These are phyloP conservation scores for Gymnoscelis rufifasciata DNA, from an alignment of 2,888 invertebrate species.

Conservation along the genomic window DNA sequence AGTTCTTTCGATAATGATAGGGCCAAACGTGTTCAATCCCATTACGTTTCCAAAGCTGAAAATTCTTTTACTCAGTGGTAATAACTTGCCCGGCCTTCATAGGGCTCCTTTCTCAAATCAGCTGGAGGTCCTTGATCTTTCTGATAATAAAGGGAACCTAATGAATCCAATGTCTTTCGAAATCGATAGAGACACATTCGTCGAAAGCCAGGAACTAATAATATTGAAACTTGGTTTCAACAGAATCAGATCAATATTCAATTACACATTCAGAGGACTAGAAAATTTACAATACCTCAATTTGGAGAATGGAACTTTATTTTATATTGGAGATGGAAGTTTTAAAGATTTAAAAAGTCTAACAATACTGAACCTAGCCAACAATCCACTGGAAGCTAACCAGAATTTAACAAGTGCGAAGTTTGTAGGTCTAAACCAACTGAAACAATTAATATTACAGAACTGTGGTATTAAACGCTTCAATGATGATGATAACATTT, in stretches of 20 bases:
- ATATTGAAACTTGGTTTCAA: constrained; percentile 77
- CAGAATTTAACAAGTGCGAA: constrained; percentile 56
- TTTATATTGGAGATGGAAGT: constrained; percentile 63
- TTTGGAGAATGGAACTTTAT: constrained; percentile 75
- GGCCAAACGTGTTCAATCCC: constrained; percentile 65
- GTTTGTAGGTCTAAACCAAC: constrained; percentile 69
- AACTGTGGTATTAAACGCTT: constrained; percentile 72
- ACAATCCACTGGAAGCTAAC: constrained; percentile 70
- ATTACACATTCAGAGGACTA: constrained; percentile 73
- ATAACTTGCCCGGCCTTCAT: constrained; percentile 75
- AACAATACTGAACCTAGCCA: constrained; percentile 72
- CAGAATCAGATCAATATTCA: constrained; percentile 69
- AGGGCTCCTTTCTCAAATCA: constrained; percentile 67
- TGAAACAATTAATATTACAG: constrained; percentile 68
- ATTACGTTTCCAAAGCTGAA: constrained; percentile 71
- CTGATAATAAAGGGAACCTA: constrained; percentile 65
- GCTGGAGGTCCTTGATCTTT: constrained; percentile 71
- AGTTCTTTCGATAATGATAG: constrained; percentile 68
- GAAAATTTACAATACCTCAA: constrained; percentile 66
- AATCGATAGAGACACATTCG: constrained; percentile 70
- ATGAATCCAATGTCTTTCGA: constrained; percentile 69
- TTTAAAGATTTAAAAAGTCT: constrained; percentile 66
- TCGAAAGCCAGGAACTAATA: constrained; percentile 63
- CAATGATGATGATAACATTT: constrained; percentile 66
- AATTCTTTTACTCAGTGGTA: constrained; percentile 70